phyloP scores from a whole-genome alignment of 2,113 vertebrate genomes.

The Sula dactylatra region DNA sequence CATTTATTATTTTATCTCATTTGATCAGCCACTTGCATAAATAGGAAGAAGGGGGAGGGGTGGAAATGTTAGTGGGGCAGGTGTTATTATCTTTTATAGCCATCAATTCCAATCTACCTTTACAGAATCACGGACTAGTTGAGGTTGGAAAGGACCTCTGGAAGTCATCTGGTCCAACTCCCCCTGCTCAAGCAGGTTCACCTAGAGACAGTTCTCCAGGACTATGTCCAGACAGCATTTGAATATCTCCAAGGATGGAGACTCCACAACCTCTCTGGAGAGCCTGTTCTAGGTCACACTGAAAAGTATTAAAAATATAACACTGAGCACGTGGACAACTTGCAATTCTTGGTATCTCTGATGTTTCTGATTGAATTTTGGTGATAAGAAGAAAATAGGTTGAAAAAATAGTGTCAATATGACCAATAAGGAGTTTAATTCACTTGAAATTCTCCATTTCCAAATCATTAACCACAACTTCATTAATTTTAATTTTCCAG shows the following conservation, averaged over 20 bases:
- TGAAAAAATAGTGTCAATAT: not conserved
- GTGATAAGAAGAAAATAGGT: not conserved
- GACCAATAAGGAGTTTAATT: not conserved
- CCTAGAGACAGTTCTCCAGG: not conserved
- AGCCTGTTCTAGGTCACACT: not conserved
- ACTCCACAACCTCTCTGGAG: not conserved
- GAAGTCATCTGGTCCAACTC: not conserved
- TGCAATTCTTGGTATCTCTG: not conserved
- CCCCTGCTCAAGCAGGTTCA: not conserved
- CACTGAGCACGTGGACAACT: not conserved
- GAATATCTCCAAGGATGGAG: not conserved
- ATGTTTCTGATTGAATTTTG: not conserved
- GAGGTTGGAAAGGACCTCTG: not conserved
- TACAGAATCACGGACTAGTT: not conserved
- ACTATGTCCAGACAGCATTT: accelerated
- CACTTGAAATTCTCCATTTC: not conserved
- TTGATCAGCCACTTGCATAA: not conserved
- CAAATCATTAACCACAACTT: not conserved
- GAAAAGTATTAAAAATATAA: not conserved
- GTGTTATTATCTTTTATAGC: not conserved
- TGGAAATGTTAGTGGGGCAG: not conserved
- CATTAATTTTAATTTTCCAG: not conserved
- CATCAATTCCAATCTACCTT: not conserved
- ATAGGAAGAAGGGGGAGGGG: not conserved
- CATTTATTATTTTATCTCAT: not conserved